A percentile compares a stretch with the other conserved stretches of the same genome.
Conservation (phyloP, 2,797 vertebrate genomes). For the Buceros bicornis region DNA sequence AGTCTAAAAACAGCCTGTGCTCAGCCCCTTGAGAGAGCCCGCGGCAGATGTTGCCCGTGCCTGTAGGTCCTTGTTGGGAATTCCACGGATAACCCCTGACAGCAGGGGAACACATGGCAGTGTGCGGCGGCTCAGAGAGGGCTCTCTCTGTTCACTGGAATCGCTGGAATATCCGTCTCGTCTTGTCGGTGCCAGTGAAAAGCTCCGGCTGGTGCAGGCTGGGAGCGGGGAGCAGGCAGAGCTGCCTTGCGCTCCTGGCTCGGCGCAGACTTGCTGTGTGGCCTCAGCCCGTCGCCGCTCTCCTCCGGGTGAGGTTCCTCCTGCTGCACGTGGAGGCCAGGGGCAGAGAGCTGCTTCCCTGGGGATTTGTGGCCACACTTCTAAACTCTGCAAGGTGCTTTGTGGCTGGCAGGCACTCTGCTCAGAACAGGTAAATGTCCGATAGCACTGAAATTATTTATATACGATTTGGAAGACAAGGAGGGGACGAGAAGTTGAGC, state of each 20-base stretch:
- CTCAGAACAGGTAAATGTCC: background rate
- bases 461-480: background rate
- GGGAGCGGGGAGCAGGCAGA: background rate
- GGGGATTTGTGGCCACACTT: background rate
- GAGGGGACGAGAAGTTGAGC: background rate
- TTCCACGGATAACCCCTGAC: background rate
- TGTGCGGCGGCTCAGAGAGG: background rate
- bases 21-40: background rate
- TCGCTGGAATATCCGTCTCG: background rate
- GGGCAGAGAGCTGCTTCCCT: background rate
- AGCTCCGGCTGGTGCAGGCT: background rate
- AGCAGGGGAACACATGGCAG: slow-evolving; percentile 18
- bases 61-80: slow-evolving; percentile 30
- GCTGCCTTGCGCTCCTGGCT: background rate
- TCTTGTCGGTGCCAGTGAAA: background rate
- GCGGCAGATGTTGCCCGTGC: slow-evolving; percentile 25
- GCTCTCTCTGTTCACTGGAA: background rate
- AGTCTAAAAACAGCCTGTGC: background rate
- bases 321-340: background rate
- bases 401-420: background rate
- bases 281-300: background rate
- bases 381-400: background rate
- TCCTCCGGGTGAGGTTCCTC: background rate
- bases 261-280: background rate
- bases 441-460: background rate